Percentiles rank a stretch among this genome's conserved stretches.
phyloP scores from a whole-genome alignment of 37 sponge, comb jelly and placozoan genomes.

The Aplysina aerophoba region DNA sequence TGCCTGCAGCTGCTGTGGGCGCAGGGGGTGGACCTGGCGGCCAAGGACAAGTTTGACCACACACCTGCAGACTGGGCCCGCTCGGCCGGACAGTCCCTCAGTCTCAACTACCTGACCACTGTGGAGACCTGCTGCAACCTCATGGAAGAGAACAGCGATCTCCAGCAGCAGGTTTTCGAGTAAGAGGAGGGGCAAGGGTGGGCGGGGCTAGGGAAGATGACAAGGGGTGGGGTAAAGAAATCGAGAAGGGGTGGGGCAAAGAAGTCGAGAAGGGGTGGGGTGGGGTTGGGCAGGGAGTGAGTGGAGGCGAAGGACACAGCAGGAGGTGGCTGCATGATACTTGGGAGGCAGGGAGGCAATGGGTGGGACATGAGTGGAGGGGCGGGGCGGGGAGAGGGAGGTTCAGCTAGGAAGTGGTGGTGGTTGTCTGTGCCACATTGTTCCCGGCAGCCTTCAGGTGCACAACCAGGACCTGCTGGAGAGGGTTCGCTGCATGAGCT shows the following conservation, averaged over 20 bases:
- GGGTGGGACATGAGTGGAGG: too few species aligned
- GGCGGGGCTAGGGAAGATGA: too few species aligned
- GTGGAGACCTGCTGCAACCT: constrained; percentile 66
- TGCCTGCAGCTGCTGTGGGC: constrained; percentile 79
- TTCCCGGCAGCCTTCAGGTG: constrained; percentile 45
- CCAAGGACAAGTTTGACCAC: constrained; percentile 65
- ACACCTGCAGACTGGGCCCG: constrained; percentile 83
- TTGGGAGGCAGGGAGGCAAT: too few species aligned
- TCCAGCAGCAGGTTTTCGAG: constrained; percentile 53
- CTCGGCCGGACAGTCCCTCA: constrained; percentile 54
- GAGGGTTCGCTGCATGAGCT: constrained; percentile 17
- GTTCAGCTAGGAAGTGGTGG: too few species aligned
- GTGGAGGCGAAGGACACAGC: too few species aligned
- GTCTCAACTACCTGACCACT: constrained; percentile 67
- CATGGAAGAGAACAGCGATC: constrained; percentile 52
- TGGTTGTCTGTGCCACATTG: too few species aligned
- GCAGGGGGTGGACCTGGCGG: constrained; percentile 39
- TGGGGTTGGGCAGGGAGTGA: too few species aligned
- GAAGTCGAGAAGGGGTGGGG: too few species aligned
- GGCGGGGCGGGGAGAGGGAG: too few species aligned
- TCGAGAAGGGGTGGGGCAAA: too few species aligned
- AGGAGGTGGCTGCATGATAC: too few species aligned
- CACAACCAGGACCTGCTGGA: constrained; percentile 52
- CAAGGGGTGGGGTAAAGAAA: too few species aligned
- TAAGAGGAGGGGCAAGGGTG: constrained; percentile 16